phyloP scores from a whole-genome alignment of 2,797 vertebrate species.

The Pantherophis alleghaniensis region DNA sequence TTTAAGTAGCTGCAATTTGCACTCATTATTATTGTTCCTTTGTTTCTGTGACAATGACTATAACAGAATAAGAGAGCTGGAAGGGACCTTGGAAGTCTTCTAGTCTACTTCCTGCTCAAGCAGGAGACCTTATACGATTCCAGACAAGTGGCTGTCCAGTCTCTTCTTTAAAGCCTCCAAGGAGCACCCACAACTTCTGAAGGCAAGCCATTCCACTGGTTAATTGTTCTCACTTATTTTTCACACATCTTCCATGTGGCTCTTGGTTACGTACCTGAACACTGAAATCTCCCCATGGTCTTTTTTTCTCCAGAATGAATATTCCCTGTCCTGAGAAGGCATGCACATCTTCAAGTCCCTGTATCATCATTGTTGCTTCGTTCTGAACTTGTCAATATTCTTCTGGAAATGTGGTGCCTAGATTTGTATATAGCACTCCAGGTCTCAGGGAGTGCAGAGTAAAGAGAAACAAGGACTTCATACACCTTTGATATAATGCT shows the following conservation, averaged over 20 bases:
- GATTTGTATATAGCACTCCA: not conserved
- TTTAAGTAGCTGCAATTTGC: not conserved
- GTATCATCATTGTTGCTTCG: not conserved
- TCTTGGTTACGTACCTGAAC: not conserved
- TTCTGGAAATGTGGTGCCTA: not conserved
- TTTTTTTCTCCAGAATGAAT: not conserved
- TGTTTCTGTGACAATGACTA: not conserved
- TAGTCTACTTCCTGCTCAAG: too few relatives aligned
- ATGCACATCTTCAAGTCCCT: not conserved
- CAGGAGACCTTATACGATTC: too few relatives aligned
- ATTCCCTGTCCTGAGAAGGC: not conserved
- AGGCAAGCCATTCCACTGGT: too few relatives aligned
- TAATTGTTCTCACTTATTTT: too few relatives aligned
- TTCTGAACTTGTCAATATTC: not conserved
- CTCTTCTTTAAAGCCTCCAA: too few relatives aligned
- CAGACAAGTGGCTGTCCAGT: too few relatives aligned
- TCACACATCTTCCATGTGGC: not conserved
- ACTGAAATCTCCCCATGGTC: not conserved
- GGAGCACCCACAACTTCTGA: too few relatives aligned
- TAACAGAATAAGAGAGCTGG: too few relatives aligned
- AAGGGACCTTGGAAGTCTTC: too few relatives aligned
- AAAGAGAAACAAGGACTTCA: not conserved
- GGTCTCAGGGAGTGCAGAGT: not conserved
- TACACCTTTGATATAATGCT: not conserved
- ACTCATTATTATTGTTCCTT: not conserved